Conservation (phyloP, 2,797 vertebrate species). For the Darevskia nairensis region DNA sequence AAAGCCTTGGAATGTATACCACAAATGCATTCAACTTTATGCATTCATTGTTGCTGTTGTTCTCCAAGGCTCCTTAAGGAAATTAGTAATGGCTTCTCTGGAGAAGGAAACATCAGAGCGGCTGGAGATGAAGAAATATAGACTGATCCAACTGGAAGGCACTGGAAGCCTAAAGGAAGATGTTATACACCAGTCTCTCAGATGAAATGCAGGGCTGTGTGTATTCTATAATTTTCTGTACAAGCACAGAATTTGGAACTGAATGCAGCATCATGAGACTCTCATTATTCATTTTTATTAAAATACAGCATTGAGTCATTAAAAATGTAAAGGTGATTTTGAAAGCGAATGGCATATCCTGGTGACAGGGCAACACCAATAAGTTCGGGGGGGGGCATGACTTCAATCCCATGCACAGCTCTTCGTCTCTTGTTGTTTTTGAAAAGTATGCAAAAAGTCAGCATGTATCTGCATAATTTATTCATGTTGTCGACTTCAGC, state of each 20-base stretch:
- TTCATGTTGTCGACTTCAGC: not conserved
- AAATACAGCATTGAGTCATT: not conserved
- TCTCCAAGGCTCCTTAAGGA: constrained; percentile 19
- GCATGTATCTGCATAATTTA: no score
- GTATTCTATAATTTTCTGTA: not conserved
- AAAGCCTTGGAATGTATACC: not conserved
- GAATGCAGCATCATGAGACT: not conserved
- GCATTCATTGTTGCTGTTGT: not conserved
- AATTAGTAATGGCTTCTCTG: constrained; percentile 1
- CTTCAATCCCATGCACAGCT: not conserved
- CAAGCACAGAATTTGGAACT: not conserved
- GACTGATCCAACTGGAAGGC: constrained; percentile 1
- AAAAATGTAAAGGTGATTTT: not conserved
- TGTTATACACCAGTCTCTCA: not conserved
- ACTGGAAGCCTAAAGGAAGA: not conserved
- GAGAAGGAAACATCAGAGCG: constrained; percentile 16
- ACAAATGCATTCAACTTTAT: constrained; percentile 29
- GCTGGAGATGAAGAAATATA: not conserved
- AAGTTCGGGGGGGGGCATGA: not conserved
- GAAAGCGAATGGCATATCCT: not conserved
- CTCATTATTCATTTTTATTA: not conserved
- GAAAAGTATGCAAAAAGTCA: not conserved
- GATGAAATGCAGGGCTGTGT: not conserved
- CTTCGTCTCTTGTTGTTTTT: not conserved
- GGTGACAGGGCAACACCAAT: not conserved